Percentiles rank a stretch among this genome's conserved stretches.
phyloP scores from a whole-genome alignment of 2,113 vertebrate genomes.

The Ploceus nigricollis region DNA sequence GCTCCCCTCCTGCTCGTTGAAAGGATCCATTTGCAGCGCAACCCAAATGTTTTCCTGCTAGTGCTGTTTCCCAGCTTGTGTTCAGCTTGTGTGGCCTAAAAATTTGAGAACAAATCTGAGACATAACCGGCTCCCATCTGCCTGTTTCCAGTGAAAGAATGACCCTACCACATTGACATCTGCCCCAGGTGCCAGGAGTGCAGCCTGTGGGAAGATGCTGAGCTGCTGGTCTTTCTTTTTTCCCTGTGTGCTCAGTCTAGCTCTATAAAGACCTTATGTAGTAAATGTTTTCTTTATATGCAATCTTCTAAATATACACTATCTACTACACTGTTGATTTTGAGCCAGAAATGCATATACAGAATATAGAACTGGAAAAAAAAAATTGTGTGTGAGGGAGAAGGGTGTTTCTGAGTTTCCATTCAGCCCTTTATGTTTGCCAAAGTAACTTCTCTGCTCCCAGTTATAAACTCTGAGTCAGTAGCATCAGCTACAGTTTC shows the following conservation, averaged over 20 bases:
- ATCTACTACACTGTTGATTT: neutral
- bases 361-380: neutral
- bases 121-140: neutral
- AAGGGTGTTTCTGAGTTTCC: neutral
- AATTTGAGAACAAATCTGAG: neutral
- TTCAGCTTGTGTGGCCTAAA: neutral
- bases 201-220: neutral
- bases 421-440: neutral
- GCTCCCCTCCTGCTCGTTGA: neutral
- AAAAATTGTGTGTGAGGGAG: accelerated
- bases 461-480: neutral
- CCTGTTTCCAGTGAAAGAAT: neutral
- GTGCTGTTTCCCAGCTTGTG: neutral
- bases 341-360: neutral
- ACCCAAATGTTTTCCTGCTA: neutral
- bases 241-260: neutral
- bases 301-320: neutral
- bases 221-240: neutral
- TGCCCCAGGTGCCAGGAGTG: neutral
- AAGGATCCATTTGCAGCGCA: neutral
- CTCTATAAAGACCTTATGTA: neutral
- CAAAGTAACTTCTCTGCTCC: accelerated
- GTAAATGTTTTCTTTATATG: neutral
- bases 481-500: neutral
- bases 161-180: neutral